Percentiles rank a stretch among this genome's conserved stretches.
These are phyloP conservation scores for Gadopsis bispinosus DNA, from an alignment of 2,797 vertebrate species.

Conservation along the genomic window DNA sequence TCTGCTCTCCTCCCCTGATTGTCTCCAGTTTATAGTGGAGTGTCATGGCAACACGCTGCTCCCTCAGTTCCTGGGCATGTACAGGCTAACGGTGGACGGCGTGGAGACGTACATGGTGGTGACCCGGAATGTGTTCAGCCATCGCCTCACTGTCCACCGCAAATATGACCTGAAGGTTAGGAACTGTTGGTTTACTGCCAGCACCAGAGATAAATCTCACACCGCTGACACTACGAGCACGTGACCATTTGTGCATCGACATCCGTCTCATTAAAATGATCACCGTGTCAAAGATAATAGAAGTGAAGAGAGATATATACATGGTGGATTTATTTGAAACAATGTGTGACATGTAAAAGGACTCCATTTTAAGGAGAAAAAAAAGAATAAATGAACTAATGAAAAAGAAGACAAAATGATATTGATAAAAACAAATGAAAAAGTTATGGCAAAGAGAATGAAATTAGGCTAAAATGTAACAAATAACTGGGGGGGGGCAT, in stretches of 20 bases:
- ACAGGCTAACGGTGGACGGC: constrained; percentile 93
- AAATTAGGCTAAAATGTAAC: no score
- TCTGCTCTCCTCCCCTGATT: constrained; percentile 21
- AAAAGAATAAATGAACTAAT: neutral
- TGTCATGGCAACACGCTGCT: constrained; percentile 95
- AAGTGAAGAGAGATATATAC: neutral
- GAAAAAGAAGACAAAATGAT: neutral
- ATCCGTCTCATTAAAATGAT: neutral
- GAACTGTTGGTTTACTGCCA: neutral
- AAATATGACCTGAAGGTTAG: constrained; percentile 97
- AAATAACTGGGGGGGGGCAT: neutral
- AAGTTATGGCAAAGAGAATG: neutral
- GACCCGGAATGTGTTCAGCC: constrained; percentile 94
- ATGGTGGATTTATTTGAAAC: neutral
- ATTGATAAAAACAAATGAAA: no score
- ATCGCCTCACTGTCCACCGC: constrained; percentile 92
- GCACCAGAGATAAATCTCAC: neutral
- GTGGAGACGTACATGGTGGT: constrained; percentile 98
- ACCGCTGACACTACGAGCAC: neutral
- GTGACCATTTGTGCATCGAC: neutral
- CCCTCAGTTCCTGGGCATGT: constrained; percentile 97
- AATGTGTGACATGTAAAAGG: neutral
- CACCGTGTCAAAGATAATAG: neutral
- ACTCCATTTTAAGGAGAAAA: neutral
- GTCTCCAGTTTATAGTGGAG: constrained; percentile 92